Conservation (phyloP, 1,140 invertebrate species). For the Phthorimaea operculella region DNA sequence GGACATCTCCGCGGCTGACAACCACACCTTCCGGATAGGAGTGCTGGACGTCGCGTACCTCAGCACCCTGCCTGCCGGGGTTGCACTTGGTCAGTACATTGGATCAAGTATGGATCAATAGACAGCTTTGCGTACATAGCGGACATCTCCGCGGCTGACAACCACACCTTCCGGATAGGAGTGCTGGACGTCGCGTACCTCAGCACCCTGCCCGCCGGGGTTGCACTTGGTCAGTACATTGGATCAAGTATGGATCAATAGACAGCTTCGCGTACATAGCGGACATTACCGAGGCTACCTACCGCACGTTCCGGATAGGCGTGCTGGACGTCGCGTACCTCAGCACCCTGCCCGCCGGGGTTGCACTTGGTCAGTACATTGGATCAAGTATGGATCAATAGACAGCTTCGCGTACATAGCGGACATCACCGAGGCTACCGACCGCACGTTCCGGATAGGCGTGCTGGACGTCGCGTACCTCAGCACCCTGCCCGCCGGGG, state of each 20-base stretch:
- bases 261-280: slow-evolving; percentile 79
- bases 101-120: background rate
- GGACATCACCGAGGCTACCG: slow-evolving; percentile 72
- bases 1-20: slow-evolving; percentile 72
- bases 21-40: slow-evolving; percentile 77
- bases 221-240: slow-evolving; percentile 69
- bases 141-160: slow-evolving; percentile 72
- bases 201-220: slow-evolving; percentile 78
- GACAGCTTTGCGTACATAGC: slow-evolving; percentile 79
- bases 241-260: background rate
- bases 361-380: slow-evolving; percentile 76
- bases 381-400: too few species aligned
- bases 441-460: slow-evolving; percentile 77
- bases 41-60: slow-evolving; percentile 80
- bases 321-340: slow-evolving; percentile 80
- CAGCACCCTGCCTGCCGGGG: slow-evolving; percentile 78
- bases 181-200: slow-evolving; percentile 80
- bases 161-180: slow-evolving; percentile 77
- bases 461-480: slow-evolving; percentile 80
- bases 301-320: slow-evolving; percentile 77
- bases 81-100: slow-evolving; percentile 69
- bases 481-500: slow-evolving; percentile 78
- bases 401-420: slow-evolving; percentile 79
- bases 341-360: slow-evolving; percentile 78
- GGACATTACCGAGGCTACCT: slow-evolving; percentile 72